Evolutionary conservation across 2,113 vertebrate species (phyloP).

Genomic region (Grallaria varia): DNA sequence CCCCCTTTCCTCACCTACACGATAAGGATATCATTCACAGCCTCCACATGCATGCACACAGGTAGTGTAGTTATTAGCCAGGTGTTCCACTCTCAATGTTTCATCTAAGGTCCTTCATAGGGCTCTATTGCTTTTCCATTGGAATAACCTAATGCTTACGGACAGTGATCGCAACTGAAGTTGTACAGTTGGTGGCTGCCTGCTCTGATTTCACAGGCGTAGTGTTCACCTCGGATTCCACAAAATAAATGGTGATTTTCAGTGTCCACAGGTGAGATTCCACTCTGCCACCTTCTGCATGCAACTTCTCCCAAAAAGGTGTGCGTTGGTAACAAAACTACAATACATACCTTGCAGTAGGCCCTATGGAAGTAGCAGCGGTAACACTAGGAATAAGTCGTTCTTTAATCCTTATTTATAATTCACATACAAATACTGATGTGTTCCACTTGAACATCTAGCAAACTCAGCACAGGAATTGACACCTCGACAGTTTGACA

Average conservation of each 20-base stretch:
- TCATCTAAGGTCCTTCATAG: accelerated
- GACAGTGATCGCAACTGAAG: neutral
- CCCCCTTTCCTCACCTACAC: neutral
- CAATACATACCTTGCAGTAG: neutral
- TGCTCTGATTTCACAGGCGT: neutral
- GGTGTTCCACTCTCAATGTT: neutral
- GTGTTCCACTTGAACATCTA: neutral
- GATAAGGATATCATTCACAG: neutral
- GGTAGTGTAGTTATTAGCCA: neutral
- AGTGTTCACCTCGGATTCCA: neutral
- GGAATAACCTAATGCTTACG: neutral
- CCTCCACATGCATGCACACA: neutral
- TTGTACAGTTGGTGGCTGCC: neutral
- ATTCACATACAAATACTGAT: neutral
- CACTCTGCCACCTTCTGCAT: neutral
- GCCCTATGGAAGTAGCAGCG: neutral
- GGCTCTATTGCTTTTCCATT: neutral
- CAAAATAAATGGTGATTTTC: neutral
- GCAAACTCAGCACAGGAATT: neutral
- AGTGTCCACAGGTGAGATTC: neutral
- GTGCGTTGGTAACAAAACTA: neutral
- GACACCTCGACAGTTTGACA: neutral
- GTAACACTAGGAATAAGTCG: neutral
- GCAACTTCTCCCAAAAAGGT: neutral
- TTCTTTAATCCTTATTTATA: neutral